Evolutionary conservation across 2,113 vertebrate species (phyloP).

Genomic region (Rhombomys opimus): DNA sequence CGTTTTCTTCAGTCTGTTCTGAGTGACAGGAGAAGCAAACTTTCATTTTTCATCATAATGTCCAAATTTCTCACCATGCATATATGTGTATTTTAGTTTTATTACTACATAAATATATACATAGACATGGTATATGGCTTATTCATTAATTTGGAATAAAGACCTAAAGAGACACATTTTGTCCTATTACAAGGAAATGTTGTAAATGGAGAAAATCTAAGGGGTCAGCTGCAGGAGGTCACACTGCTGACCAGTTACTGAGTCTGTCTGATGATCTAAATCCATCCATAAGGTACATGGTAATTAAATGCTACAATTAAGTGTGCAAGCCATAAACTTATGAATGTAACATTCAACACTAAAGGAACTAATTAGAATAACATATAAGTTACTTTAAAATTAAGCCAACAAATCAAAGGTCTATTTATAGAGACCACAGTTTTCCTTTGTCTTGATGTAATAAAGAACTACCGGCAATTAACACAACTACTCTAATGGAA

Average conservation of each 20-base stretch:
- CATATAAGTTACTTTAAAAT: constrained; percentile 50
- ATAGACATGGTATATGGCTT: not conserved
- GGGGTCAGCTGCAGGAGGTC: not conserved
- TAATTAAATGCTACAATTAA: constrained; percentile 20
- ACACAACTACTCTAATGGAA: constrained; percentile 55
- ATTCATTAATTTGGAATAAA: not conserved
- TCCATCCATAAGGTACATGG: not conserved
- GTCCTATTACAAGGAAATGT: not conserved
- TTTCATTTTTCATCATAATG: not conserved
- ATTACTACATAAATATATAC: not conserved
- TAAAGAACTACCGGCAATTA: constrained; percentile 24
- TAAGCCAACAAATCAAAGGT: constrained; percentile 35
- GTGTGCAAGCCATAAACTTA: constrained; percentile 12
- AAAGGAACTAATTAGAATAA: not conserved
- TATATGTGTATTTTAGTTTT: not conserved
- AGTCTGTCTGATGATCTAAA: not conserved
- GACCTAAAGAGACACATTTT: not conserved
- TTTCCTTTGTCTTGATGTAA: constrained; percentile 18
- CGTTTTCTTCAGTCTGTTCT: not conserved
- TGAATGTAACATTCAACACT: not conserved
- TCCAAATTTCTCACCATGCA: not conserved
- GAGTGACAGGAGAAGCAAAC: not conserved
- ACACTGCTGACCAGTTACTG: not conserved
- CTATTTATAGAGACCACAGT: not conserved
- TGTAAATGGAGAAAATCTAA: not conserved